Base-by-base conservation (phyloP, 2,113 vertebrate genomes). In the Tricholaema leucomelas region DNA sequence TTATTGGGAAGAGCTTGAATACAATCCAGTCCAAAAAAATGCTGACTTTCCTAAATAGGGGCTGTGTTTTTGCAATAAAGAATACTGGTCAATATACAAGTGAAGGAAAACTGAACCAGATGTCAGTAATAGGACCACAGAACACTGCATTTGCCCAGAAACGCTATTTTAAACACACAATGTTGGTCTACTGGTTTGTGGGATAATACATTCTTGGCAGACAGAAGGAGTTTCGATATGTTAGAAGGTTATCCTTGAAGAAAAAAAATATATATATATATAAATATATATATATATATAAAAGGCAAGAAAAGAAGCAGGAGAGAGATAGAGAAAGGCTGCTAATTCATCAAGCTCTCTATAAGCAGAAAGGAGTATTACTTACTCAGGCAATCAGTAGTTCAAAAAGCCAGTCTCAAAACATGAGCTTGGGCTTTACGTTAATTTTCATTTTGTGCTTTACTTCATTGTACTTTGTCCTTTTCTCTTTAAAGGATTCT, bases 71-170 rank as follows among this genome's bases (percentile, higher is more conserved):
- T 97, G 96, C 96, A 98, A 97, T 97, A 97, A 98, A 96, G 96
- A 97, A 98, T 95, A 97, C 97, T 97, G 97, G 98, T 98, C 98
- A 98, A 98, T 98, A 98, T 97, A 98, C 97, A 97, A 97, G 95
- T 94, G 93, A 97, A 95, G 96, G 96, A 98, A 98, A 98, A 97
- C 97, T 95, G 97, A 98, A 98, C 96, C 98, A 98, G 97, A 98
- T 98, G 97, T 97, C 94, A 95, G 94, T 97, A 97, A 97, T 97
- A 97, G 97, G 97, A 98, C 97, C 97, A 97, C 98, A 98, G 97
- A 96, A 91, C 60, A 77, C 90, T 97, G 96, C 96, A 97, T 97
- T 97, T 97, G 97, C 97, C 97, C 97, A 97, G 97, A 98, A 97
- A 96, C 70, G 91, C 98, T 98, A 98, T 98, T 98, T 98, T 98